Percentiles rank a stretch among this genome's conserved stretches.
These are phyloP conservation scores for Scaptomyza parva DNA, from an alignment of 2,888 invertebrate genomes.

Conservation along the genomic window DNA sequence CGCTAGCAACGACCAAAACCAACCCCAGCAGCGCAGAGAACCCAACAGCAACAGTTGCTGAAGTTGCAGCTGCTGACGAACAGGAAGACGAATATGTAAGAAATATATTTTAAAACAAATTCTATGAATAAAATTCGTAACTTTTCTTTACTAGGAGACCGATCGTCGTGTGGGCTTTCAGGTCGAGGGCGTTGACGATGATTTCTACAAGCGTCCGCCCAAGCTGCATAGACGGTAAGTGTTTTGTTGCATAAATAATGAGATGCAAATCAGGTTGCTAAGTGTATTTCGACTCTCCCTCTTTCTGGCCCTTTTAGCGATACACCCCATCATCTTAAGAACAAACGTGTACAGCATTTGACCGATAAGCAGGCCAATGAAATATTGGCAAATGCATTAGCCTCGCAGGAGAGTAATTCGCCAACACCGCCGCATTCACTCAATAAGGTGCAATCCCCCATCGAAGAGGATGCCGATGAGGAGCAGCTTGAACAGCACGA, in stretches of 20 bases:
- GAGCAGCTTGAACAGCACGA: conserved; percentile 73
- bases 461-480: conserved; percentile 79
- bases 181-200: conserved; percentile 85
- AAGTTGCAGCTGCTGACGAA: conserved; percentile 87
- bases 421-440: conserved; percentile 66
- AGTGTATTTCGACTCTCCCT: too few species aligned
- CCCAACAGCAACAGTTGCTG: conserved; percentile 42
- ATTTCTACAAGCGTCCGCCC: conserved; percentile 84
- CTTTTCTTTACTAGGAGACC: conserved; percentile 83
- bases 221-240: conserved; percentile 84
- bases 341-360: conserved; percentile 93
- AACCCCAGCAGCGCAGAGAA: conserved; percentile 24
- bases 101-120: conserved; percentile 25
- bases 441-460: conserved; percentile 82
- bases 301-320: too few species aligned
- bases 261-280: neutral
- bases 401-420: conserved; percentile 79
- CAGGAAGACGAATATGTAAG: conserved; percentile 89
- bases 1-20: conserved; percentile 18
- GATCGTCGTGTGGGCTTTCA: conserved; percentile 89
- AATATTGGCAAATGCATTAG: conserved; percentile 85
- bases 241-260: neutral
- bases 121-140: neutral
- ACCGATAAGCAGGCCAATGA: conserved; percentile 90
- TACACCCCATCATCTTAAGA: conserved; percentile 99